Conservation (phyloP, 2,888 invertebrate genomes). For the Diploptera punctata region DNA sequence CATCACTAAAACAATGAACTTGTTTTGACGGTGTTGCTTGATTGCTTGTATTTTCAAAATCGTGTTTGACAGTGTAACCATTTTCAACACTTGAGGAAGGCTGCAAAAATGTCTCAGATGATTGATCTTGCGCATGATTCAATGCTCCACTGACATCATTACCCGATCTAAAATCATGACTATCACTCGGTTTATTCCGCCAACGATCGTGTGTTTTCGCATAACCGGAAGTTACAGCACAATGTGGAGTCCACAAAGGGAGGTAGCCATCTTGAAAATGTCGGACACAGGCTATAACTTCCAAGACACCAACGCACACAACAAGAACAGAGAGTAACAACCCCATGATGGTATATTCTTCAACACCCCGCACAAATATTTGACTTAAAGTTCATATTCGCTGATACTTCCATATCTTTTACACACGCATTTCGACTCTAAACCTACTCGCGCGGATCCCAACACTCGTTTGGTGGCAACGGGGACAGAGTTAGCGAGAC, state of each 20-base stretch:
- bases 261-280: constrained; percentile 59
- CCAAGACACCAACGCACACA: constrained; percentile 76
- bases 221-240: constrained; percentile 26
- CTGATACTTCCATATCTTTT: background rate
- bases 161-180: background rate
- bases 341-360: constrained; percentile 63
- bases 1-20: no score
- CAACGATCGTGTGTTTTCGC: constrained; percentile 35
- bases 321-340: constrained; percentile 76
- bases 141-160: background rate
- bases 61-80: background rate
- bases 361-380: background rate
- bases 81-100: background rate
- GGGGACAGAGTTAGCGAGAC: constrained; percentile 2
- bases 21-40: no score
- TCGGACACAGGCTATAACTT: constrained; percentile 66
- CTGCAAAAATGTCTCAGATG: background rate
- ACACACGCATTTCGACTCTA: constrained; percentile 16
- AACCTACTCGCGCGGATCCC: constrained; percentile 31
- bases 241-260: constrained; percentile 35
- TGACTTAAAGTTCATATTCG: background rate
- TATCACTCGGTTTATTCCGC: constrained; percentile 40
- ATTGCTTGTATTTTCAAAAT: no score
- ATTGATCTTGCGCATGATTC: background rate
- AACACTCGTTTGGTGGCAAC: constrained; percentile 28